Base-by-base conservation (phyloP, 2,888 invertebrate species). In the Orchestes rusci region DNA sequence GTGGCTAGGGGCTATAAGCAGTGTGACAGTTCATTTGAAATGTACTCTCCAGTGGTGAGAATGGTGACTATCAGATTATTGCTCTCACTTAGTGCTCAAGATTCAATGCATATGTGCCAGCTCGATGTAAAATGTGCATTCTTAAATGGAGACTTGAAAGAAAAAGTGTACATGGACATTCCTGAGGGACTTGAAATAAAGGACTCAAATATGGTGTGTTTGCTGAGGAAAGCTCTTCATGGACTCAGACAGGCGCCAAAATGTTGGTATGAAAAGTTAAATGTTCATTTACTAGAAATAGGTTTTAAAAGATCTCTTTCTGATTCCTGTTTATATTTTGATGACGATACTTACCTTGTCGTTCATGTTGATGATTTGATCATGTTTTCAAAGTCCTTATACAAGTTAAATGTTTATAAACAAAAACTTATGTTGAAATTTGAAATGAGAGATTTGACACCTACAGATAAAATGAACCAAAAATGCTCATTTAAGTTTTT, bases 61-160 rank as follows among this genome's bases (percentile, higher is more conserved):
- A 57, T 55, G 47, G 31, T 54, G 17, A 56, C 57, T 4, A 3
- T 53, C 17, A 49, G 54, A 40, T 39, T 56, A 37, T 46, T 59
- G 10, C 18, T 53, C 18, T 35, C 45, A 12, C 17, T 59, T 5
- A 37, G 45, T 30, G 39, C 49, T 8, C 39, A 57, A 16, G 37
- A 43, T 33, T 28, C 51, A 33, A 30, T 57, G 4, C 12, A 30
- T 4, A 36, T 51, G 2, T 17, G 40, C 27, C 59, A 59, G 37
- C 37, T 57, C 49, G 59, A 61, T 40, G 56, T 59, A 3, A 54
- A 54, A 46, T 57, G 50, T 45, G 58, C 57, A 4, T 61, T 59
- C 50, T 37, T 59, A 13, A 54, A 59, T 40, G 55, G 59, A 13
- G 38, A 52, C 5, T 30, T 30, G 12, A 30, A 1, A 13, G 2